Evolutionary conservation across 2,888 invertebrate genomes (phyloP).

Genomic region (Mantis religiosa): DNA sequence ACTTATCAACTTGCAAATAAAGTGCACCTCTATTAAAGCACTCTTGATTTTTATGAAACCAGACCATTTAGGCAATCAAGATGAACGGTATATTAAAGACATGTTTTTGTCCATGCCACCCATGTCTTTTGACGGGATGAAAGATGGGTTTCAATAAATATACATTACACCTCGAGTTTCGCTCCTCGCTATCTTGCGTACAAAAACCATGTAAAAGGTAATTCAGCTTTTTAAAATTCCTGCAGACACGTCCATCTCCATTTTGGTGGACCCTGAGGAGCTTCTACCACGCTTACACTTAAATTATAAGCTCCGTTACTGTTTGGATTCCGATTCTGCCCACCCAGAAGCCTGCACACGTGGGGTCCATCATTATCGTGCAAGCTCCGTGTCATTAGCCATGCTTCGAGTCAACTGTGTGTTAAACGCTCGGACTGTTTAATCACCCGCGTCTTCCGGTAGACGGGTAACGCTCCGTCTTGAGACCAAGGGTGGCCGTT

Average conservation of each 20-base stretch:
- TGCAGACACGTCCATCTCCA: not conserved
- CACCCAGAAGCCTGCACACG: not conserved
- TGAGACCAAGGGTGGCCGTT: too few species aligned
- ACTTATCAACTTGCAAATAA: not conserved
- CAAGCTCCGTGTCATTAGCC: not conserved
- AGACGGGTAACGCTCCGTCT: too few species aligned
- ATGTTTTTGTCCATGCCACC: not conserved
- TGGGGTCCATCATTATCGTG: not conserved
- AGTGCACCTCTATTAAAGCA: not conserved
- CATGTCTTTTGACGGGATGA: not conserved
- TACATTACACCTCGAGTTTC: not conserved
- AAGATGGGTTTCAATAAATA: not conserved
- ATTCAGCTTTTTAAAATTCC: too few species aligned
- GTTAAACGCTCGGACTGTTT: not conserved
- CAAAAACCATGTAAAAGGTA: not conserved
- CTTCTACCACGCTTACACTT: not conserved
- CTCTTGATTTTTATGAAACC: not conserved
- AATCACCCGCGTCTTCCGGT: not conserved
- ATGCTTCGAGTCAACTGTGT: not conserved
- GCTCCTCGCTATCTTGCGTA: not conserved
- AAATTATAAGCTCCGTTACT: not conserved
- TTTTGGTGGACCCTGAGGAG: not conserved
- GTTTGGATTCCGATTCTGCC: not conserved
- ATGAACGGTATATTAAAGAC: not conserved
- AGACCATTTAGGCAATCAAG: not conserved